Conservation (phyloP, 2,888 invertebrate genomes). For the Acanthosoma haemorrhoidale region DNA sequence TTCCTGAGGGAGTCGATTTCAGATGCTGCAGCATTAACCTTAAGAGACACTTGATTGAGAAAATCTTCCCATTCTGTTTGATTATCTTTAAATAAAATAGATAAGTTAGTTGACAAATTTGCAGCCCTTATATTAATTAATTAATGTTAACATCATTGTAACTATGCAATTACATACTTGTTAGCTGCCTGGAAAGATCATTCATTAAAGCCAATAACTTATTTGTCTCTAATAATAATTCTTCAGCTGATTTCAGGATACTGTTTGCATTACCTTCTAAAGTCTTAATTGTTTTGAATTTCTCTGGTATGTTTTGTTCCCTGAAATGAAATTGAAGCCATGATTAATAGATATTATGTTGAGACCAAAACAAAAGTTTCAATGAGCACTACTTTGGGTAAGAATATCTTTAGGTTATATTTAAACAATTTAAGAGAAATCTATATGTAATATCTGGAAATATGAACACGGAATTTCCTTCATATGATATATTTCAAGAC, state of each 20-base stretch:
- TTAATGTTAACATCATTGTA: background rate
- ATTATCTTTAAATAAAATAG: background rate
- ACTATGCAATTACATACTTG: background rate
- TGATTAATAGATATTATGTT: no score
- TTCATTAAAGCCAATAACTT: slow-evolving; percentile 15
- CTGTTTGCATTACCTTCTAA: slow-evolving; percentile 20
- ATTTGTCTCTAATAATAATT: slow-evolving; percentile 21
- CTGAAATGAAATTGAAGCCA: background rate
- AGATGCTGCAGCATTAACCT: background rate
- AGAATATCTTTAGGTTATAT: no score
- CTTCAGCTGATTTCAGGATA: slow-evolving; percentile 20
- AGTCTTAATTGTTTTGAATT: slow-evolving; percentile 26
- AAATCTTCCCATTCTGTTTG: slow-evolving; percentile 23
- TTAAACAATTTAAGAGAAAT: no score
- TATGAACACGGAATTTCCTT: no score
- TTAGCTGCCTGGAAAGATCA: slow-evolving; percentile 15
- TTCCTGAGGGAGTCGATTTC: background rate
- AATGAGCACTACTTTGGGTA: no score
- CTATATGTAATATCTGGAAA: no score
- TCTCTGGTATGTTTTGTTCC: slow-evolving; percentile 30
- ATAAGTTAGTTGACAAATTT: background rate
- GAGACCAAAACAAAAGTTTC: no score
- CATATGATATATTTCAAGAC: no score
- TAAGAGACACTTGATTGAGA: background rate
- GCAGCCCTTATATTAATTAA: background rate